Conservation (phyloP, 2,113 vertebrate genomes). For the Burhinus bistriatus region DNA sequence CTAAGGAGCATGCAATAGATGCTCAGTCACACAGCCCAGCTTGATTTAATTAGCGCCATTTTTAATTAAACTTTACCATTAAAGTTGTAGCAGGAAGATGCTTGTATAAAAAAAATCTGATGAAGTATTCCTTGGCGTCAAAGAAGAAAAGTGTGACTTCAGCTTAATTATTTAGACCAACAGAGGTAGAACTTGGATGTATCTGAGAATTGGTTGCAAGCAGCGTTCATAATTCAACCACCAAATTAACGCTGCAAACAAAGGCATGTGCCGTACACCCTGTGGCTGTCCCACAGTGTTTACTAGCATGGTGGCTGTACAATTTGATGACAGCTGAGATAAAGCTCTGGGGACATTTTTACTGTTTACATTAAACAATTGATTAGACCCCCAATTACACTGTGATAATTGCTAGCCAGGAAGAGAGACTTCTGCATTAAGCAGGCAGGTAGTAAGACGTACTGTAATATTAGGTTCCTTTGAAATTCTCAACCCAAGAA, state of each 20-base stretch:
- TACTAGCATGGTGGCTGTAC: neutral
- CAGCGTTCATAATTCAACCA: neutral
- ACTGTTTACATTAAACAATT: neutral
- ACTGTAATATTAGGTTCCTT: neutral
- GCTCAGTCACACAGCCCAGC: neutral
- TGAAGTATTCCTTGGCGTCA: neutral
- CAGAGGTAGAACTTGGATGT: neutral
- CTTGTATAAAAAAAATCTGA: neutral
- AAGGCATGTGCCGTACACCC: neutral
- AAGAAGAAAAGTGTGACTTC: constrained; percentile 1
- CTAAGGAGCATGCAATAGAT: neutral
- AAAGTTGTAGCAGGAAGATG: neutral
- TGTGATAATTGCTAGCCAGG: neutral
- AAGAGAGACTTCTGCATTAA: neutral
- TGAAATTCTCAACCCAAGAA: neutral
- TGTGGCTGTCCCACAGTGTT: neutral
- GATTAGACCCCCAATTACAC: neutral
- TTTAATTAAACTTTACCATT: constrained; percentile 5
- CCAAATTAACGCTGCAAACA: neutral
- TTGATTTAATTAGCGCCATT: neutral
- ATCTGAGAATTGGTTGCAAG: neutral
- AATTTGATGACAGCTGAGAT: neutral
- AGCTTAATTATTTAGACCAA: constrained; percentile 8
- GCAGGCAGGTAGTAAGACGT: neutral
- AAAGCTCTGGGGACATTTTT: neutral